Conservation (phyloP, 2,113 vertebrate genomes). For the Bubo blakistoni region DNA sequence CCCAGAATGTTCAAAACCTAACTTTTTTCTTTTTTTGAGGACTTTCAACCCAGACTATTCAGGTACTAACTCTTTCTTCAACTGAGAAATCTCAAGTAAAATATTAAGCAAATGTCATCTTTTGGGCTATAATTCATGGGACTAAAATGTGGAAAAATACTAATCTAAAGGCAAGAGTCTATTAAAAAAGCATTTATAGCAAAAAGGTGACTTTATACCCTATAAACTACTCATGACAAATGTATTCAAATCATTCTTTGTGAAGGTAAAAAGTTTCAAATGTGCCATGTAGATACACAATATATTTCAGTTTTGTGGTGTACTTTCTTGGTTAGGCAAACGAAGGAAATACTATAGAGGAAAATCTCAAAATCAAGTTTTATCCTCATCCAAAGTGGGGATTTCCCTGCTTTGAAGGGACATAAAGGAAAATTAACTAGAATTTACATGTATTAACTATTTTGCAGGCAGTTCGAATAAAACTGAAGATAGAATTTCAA, state of each 20-base stretch:
- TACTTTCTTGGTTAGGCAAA: neutral
- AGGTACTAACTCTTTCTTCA: neutral
- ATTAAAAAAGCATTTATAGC: neutral
- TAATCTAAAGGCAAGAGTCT: neutral
- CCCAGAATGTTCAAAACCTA: neutral
- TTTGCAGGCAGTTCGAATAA: neutral
- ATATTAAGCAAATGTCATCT: neutral
- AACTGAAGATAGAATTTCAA: neutral
- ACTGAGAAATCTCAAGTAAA: neutral
- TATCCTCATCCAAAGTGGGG: neutral
- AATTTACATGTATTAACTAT: neutral
- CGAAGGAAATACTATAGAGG: neutral
- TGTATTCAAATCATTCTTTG: neutral
- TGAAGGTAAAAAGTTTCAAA: neutral
- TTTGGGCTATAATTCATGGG: neutral
- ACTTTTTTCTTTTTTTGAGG: neutral
- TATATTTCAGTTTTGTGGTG: neutral
- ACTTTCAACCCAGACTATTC: neutral
- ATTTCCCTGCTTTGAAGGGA: neutral
- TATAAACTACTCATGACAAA: neutral
- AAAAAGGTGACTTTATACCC: neutral
- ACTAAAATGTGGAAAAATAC: neutral
- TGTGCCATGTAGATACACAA: neutral
- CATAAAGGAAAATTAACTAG: neutral
- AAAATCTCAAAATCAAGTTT: neutral